Percentiles rank a stretch among this genome's conserved stretches.
These are phyloP conservation scores for Morpho achilles DNA, from an alignment of 2,888 invertebrate species.

Conservation along the genomic window DNA sequence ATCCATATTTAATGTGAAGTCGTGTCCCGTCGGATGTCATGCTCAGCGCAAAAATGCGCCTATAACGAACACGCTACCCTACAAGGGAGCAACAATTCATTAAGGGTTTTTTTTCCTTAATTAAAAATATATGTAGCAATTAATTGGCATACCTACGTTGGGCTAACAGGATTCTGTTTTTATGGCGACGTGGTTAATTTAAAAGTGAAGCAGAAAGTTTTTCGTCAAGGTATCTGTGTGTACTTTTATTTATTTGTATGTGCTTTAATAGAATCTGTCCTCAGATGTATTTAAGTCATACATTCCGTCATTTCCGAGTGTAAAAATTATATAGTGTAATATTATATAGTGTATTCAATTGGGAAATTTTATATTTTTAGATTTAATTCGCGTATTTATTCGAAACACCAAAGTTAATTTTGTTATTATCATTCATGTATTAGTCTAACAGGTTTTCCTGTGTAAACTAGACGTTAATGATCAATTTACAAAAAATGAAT, in stretches of 20 bases:
- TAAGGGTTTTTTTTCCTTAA: constrained; percentile 3
- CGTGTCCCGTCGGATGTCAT: constrained; percentile 55
- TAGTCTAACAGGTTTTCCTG: constrained; percentile 3
- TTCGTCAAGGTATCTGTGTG: no score
- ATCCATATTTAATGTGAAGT: constrained; percentile 4
- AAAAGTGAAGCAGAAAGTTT: background rate
- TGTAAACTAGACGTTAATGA: constrained; percentile 11
- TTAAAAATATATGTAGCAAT: background rate
- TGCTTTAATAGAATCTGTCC: no score
- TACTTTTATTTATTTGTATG: no score
- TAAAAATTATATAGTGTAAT: no score
- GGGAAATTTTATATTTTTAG: no score
- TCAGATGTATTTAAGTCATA: no score
- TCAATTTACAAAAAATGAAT: background rate
- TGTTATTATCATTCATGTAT: background rate
- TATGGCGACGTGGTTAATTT: background rate
- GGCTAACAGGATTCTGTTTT: constrained; percentile 2
- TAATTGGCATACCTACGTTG: constrained; percentile 3
- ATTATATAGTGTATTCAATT: no score
- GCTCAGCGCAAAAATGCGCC: constrained; percentile 71
- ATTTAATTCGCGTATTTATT: background rate
- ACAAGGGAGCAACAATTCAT: constrained; percentile 11
- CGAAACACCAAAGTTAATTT: background rate
- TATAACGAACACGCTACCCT: constrained; percentile 36
- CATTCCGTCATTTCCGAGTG: no score